Evolutionary conservation across 2,797 vertebrate genomes (phyloP).

Genomic region (Syngnathus acus): DNA sequence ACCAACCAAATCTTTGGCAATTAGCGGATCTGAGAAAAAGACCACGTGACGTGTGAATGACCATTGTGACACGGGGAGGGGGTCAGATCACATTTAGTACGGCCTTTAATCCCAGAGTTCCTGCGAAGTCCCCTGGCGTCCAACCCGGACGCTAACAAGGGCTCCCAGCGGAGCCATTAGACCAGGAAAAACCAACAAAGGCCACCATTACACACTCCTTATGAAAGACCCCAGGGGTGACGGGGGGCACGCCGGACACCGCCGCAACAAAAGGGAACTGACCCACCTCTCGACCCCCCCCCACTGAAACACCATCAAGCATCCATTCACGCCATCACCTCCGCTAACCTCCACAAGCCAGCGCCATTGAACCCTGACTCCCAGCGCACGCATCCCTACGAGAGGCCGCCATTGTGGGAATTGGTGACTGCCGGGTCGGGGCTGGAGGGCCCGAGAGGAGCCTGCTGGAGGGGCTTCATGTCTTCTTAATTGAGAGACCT

Average conservation of each 20-base stretch:
- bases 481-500: slow-evolving; percentile 54
- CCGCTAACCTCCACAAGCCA: slow-evolving; percentile 4
- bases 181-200: slow-evolving; percentile 64
- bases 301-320: slow-evolving; percentile 6
- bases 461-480: slow-evolving; percentile 30
- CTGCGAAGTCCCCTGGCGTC: slow-evolving; percentile 43
- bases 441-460: slow-evolving; percentile 29
- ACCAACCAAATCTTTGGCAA: slow-evolving; percentile 31
- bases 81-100: slow-evolving; percentile 10
- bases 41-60: slow-evolving; percentile 47
- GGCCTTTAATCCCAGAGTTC: slow-evolving; percentile 50
- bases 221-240: slow-evolving; percentile 49
- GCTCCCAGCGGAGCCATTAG: slow-evolving; percentile 58
- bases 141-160: slow-evolving; percentile 54
- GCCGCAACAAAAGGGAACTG: slow-evolving; percentile 51
- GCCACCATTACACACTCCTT: slow-evolving; percentile 62
- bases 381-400: not conserved
- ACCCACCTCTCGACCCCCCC: slow-evolving; percentile 29
- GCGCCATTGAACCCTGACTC: slow-evolving; percentile 5
- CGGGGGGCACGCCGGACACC: slow-evolving; percentile 60
- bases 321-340: slow-evolving; percentile 20
- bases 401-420: slow-evolving; percentile 20
- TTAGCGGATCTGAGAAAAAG: slow-evolving; percentile 30
- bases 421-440: slow-evolving; percentile 23
- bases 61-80: slow-evolving; percentile 40